Evolutionary conservation across 2,888 invertebrate genomes (phyloP), one percentile per base, ranked within the genome.

Genomic region (Isoperla grammatica): DNA sequence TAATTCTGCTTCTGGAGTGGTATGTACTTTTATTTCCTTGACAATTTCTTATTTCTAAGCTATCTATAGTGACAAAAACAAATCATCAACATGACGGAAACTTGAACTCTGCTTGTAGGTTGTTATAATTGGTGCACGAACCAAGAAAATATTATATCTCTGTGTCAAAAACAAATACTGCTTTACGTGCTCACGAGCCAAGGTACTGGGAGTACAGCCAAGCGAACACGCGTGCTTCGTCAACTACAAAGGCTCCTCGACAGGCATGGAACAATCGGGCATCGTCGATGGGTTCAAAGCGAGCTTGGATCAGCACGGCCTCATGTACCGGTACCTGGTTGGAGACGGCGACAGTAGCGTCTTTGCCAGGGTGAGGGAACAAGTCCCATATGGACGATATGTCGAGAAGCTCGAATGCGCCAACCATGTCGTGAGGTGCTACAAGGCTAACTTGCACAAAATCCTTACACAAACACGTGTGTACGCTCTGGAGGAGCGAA

Each of bases 341-440:
- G 64, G 62, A 8, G 66, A 67, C 56, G 65, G 66, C 6, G 66
- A 67, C 19, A 63, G 62, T 4, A 55, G 55, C 29, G 63, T 64
- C 1, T 63, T 58, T 9, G 29, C 50, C 1, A 60, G 48, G 48
- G 63, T 66, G 9, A 48, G 48, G 6, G 50, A 64, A 17, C 15
- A 39, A 29, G 40, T 45, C 2, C 15, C 56, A 9, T 62, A 64
- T 53, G 56, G 57, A 2, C 8, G 54, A 3, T 13, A 35, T 2
- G 64, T 66, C 1, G 42, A 56, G 23, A 66, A 67, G 56, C 45
- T 62, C 0, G 65, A 67, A 49, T 65, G 67, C 40, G 19, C 45
- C 3, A 67, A 65, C 39, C 65, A 67, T 39, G 20, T 62, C 0
- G 17, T 63, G 0, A 11, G 62, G 4, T 43, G 55, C 19, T 60